Evolutionary conservation across 2,888 invertebrate species (phyloP), one percentile per base, ranked within the genome.

Genomic region (Elysia crispata): DNA sequence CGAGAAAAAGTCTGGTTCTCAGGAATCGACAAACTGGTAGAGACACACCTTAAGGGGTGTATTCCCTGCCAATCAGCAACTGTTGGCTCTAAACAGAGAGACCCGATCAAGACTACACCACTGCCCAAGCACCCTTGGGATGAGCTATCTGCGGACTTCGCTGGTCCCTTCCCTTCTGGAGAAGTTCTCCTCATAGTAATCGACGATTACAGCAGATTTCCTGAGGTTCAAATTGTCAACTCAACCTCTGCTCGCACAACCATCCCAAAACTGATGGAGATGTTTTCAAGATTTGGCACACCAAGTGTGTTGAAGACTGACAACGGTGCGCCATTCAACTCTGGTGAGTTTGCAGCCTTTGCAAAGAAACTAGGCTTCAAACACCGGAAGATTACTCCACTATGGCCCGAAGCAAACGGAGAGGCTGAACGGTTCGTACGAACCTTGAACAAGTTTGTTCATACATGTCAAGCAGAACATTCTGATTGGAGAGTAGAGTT

Each of bases 1-100:
- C 69, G 85, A 50, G 84, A 83, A 60, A 87, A 86, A 30, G 84
- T 87, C 13, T 87, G 84, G 85, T 87, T 86, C 62, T 84, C 85
- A 25, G 78, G 81, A 11, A 84, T 86, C 5, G 84, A 87, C 77
- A 62, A 74, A 54, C 54, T 82, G 62, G 85, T 84, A 13, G 85
- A 86, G 73, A 73, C 77, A 18, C 49, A 62, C 28, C 50, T 79
- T 0, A 80, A 76, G 67, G 62, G 67, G n/a, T 85, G 84, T 54
- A 76, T 84, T 41, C 83, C 85, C 23, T 85, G 84, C 57, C 77
- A 82, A 60, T 81, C 83, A 49, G 72, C 81, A 1, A 69, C 76
- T 20, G 77, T 77, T 49, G 77, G 75, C 1, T 57, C 70, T 33
- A 72, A 72, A 18, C 50, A 20, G n/a, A 20, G 25, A 25, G 79